Conservation (phyloP, 2,113 vertebrate genomes). For the Poeciliopsis occidentalis region DNA sequence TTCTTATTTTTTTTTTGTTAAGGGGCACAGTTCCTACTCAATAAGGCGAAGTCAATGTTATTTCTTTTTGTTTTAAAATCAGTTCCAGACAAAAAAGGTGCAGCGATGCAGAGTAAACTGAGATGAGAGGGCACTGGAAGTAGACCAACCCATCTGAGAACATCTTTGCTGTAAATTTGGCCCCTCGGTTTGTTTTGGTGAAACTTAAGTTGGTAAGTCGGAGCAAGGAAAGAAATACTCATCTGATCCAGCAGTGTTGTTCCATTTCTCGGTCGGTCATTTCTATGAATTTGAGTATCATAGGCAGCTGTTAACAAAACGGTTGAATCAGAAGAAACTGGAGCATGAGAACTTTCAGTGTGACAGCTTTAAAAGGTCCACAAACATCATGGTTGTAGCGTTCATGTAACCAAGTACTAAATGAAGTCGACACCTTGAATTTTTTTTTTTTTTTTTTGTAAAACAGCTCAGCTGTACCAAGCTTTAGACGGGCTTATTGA, state of each 20-base stretch:
- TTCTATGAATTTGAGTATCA: conserved; percentile 19
- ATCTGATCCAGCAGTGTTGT: conserved; percentile 20
- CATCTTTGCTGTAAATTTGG: conserved; percentile 13
- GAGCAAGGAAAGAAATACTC: conserved; percentile 37
- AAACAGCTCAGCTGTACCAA: conserved; percentile 30
- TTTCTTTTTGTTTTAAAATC: background rate
- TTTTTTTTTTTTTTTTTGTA: background rate
- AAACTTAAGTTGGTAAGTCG: conserved; percentile 19
- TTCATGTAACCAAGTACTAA: conserved; percentile 12
- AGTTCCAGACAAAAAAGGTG: background rate
- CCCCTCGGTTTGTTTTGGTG: conserved; percentile 3
- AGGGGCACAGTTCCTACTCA: conserved; percentile 10
- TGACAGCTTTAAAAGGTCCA: conserved; percentile 13
- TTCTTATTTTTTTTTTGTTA: background rate
- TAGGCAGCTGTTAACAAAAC: conserved; percentile 19
- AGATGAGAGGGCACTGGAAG: conserved; percentile 10
- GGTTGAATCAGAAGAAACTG: conserved; percentile 19
- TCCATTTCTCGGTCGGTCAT: conserved; percentile 27
- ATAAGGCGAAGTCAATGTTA: background rate
- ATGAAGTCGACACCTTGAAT: conserved; percentile 25
- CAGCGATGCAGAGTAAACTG: conserved; percentile 18
- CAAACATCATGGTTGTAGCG: conserved; percentile 5
- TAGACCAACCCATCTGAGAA: conserved; percentile 20
- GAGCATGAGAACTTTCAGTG: conserved; percentile 32
- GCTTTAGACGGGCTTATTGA: conserved; percentile 8